Conservation (phyloP, 2,888 invertebrate genomes). For the Lymantria monacha region DNA sequence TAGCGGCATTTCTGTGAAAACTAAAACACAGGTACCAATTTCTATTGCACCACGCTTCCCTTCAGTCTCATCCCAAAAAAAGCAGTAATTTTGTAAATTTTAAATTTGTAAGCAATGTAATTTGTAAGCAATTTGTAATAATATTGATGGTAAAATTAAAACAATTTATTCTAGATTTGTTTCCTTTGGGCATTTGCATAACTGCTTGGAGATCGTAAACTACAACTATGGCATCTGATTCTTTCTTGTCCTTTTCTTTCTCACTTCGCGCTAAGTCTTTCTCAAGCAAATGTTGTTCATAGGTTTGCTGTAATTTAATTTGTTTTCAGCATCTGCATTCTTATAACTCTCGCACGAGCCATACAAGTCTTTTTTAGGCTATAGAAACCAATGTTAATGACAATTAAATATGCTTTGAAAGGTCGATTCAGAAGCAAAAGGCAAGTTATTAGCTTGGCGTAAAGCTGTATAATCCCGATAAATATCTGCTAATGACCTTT, state of each 20-base stretch:
- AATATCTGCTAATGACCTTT: neutral
- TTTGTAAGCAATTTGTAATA: no score
- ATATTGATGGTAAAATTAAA: neutral
- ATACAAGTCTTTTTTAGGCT: neutral
- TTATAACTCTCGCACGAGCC: neutral
- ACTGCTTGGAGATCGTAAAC: slow-evolving; percentile 30
- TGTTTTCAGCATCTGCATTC: neutral
- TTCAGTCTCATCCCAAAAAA: slow-evolving; percentile 1
- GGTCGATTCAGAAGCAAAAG: neutral
- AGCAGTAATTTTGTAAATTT: neutral
- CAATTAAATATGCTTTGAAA: neutral
- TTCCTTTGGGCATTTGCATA: slow-evolving; percentile 15
- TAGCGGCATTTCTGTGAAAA: no score
- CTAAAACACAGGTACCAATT: slow-evolving; percentile 1
- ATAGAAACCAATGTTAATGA: neutral
- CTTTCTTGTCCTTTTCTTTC: slow-evolving; percentile 3
- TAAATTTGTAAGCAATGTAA: no score
- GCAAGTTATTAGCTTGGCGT: neutral
- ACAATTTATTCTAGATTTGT: slow-evolving; percentile 8
- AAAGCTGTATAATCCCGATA: neutral
- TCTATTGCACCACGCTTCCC: slow-evolving; percentile 1
- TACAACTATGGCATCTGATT: slow-evolving; percentile 14
- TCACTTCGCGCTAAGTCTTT: slow-evolving; percentile 18
- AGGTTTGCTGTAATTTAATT: slow-evolving; percentile 1
- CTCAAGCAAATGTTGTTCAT: slow-evolving; percentile 24